Base-by-base conservation (phyloP, 2,888 invertebrate genomes). In the Flexamia atlantica region DNA sequence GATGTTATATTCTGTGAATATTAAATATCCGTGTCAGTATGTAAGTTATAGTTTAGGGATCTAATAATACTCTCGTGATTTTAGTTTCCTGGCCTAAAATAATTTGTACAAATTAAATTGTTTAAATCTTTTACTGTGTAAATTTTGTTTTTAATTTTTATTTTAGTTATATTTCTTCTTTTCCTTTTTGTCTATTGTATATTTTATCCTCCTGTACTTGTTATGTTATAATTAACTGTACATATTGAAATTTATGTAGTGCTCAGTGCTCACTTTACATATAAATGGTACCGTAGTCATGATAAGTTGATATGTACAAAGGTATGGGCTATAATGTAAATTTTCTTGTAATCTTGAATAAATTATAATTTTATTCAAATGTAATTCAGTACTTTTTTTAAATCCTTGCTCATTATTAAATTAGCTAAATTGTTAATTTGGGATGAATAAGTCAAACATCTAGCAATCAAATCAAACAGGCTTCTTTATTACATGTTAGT, bases 1-100 rank as follows among this genome's bases (percentile, higher is more conserved):
- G 5, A 32, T 36, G 79, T 79, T 79, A 79, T 79, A 79, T 79
- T 79, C 79, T 79, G 57, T 79, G 79, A 79, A 79, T 79, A 79
- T 79, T 79, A 32, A 36, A 64, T 64, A 17, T 28, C 17, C 3
- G 25, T 64, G 64, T 64, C 30, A 28, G 30, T 64, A 64, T 23
- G 23, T 64, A 64, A 64, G 4, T 64, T 57, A 57, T 23, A 57
- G n/a, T 57, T 23, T 20, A 64, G 64, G 64, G 30, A 64, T 28
- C 64, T 9, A 14, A 28, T 28, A 30, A 30, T 64, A 64, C 30
- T 64, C 64, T 64, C 25, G 17, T 28, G 57, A 57, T 57, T 57
- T 40, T 40, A 12, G n/a, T n/a, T 46, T 23, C 57, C 12, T 7
- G 4, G 28, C 14, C 14, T 12, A 64, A 3, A 30, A 64, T 64